Evolutionary conservation across 2,113 vertebrate genomes (phyloP), one percentile per base, ranked within the genome.

Genomic region (Peromyscus californicus): DNA sequence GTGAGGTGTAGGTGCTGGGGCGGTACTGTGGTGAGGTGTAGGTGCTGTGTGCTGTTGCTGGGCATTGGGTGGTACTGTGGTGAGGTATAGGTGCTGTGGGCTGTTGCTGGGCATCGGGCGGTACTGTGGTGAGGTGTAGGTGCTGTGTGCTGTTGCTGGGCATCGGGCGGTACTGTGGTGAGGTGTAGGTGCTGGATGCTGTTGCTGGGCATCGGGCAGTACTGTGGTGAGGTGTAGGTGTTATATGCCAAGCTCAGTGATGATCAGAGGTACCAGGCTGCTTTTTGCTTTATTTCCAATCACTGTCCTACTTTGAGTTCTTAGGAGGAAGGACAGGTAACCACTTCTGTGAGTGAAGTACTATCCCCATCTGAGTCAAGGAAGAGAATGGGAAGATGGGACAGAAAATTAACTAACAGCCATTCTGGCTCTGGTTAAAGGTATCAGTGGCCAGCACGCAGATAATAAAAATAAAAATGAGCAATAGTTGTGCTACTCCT

Each of bases 321-420:
- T 92, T 90, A 36, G 29, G 54, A 93, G 72, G 36, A 80, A 89
- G 79, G 95, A 69, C 21, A 94, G 91, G 67, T 76, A 36, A 92
- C 51, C 26, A 82, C 54, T 94, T 91, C 7, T 92, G 5, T 69
- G 63, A 76, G 42, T 93, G 33, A 91, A 86, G 3, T 87, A 31
- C 74, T 93, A 39, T 91, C 72, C 33, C 24, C 15, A 45, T 4
- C 48, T 90, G 63, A 90, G 70, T 63, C 22, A 39, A 19, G 39
- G 17, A 76, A 75, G 39, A 87, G 24, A 51, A 19, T 72, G 42
- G 79, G 90, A 88, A 74, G 33, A 24, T 76, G 59, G 39, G 67
- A 57, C 67, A 90, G 48, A 92, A 94, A 90, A 59, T 92, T 88
- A 45, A 61, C 54, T 36, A 91, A 36, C 17, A 51, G 51, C n/a